Conservation (phyloP, 2,888 invertebrate species). For the Gibbula magus region DNA sequence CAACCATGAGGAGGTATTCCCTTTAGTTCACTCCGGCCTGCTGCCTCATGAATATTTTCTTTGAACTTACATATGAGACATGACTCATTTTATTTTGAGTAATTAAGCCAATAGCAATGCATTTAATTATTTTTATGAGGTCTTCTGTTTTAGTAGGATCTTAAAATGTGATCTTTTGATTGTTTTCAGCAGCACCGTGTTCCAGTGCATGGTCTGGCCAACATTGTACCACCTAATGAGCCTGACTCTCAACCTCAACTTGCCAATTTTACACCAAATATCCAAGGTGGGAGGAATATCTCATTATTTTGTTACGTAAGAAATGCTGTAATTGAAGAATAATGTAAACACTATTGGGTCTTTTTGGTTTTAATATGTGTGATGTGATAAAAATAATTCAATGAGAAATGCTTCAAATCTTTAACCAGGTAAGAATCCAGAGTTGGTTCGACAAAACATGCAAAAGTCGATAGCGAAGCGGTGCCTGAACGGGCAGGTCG, state of each 20-base stretch:
- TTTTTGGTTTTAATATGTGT: too few relatives aligned
- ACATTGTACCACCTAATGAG: slow-evolving; percentile 73
- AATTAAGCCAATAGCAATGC: neutral
- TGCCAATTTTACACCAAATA: slow-evolving; percentile 34
- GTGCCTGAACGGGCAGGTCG: slow-evolving; percentile 33
- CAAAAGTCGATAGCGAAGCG: slow-evolving; percentile 62
- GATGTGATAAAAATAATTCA: too few relatives aligned
- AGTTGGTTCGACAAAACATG: slow-evolving; percentile 60
- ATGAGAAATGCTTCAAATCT: too few relatives aligned
- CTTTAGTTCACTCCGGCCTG: too few relatives aligned
- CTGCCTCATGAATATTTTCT: too few relatives aligned
- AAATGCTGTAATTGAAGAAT: too few relatives aligned
- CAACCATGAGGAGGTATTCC: slow-evolving; percentile 38
- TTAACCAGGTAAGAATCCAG: slow-evolving; percentile 42
- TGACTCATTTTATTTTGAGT: too few relatives aligned
- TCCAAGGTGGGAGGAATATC: slow-evolving; percentile 17
- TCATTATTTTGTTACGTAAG: neutral
- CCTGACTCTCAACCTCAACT: slow-evolving; percentile 62
- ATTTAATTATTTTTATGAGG: neutral
- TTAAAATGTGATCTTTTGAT: slow-evolving; percentile 24
- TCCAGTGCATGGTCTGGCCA: slow-evolving; percentile 71
- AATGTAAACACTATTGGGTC: too few relatives aligned
- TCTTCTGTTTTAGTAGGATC: neutral
- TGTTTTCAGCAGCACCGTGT: slow-evolving; percentile 63
- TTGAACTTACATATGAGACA: too few relatives aligned